Evolutionary conservation across 2,797 vertebrate genomes (phyloP).

Genomic region (Labroides dimidiatus): DNA sequence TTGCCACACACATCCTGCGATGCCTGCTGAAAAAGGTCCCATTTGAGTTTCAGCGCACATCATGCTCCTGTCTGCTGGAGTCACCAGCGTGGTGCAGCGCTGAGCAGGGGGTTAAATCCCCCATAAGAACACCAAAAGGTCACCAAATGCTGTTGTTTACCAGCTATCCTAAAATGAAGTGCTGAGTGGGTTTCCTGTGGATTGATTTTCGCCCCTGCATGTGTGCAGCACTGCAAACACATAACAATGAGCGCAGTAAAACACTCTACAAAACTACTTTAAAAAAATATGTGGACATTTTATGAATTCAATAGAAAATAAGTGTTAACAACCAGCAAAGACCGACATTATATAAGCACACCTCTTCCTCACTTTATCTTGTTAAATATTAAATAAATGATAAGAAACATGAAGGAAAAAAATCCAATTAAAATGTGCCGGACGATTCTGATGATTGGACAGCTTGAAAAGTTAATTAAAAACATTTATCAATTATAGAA

Average conservation of each 20-base stretch:
- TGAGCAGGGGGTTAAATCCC: constrained; percentile 81
- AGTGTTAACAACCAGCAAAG: not conserved
- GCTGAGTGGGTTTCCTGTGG: constrained; percentile 60
- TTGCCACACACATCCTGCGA: constrained; percentile 30
- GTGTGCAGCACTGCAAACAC: constrained; percentile 37
- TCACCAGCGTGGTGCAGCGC: constrained; percentile 70
- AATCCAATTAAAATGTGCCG: not conserved
- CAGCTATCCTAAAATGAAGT: constrained; percentile 71
- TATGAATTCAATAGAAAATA: not conserved
- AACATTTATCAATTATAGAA: no score
- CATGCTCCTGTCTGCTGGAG: constrained; percentile 64
- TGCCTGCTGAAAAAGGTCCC: constrained; percentile 46
- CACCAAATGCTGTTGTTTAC: constrained; percentile 86
- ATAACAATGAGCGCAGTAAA: constrained; percentile 9
- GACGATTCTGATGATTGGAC: no score
- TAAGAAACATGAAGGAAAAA: not conserved
- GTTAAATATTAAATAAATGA: not conserved
- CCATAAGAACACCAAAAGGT: constrained; percentile 84
- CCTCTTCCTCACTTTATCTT: not conserved
- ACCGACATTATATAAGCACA: not conserved
- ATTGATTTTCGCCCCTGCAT: constrained; percentile 63
- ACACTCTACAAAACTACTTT: constrained; percentile 11
- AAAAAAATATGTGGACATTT: not conserved
- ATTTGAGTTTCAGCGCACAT: constrained; percentile 53
- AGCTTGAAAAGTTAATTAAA: no score